Evolutionary conservation across 2,888 invertebrate species (phyloP), one percentile per base, ranked within the genome.

Genomic region (Arenicola marina): DNA sequence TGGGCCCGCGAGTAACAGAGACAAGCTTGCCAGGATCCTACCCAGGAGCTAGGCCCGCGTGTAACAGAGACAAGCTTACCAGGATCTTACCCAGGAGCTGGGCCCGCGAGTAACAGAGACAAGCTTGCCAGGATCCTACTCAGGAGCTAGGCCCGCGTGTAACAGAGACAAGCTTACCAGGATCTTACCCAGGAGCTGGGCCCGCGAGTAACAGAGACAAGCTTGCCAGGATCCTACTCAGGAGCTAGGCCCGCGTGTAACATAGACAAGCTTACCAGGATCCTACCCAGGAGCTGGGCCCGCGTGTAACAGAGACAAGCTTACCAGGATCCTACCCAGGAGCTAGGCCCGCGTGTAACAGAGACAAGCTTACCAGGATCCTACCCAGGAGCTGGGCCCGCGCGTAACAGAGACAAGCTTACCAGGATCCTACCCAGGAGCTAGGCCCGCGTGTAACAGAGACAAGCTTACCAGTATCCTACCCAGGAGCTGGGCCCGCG

Each of bases 361-460:
- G n/a, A n/a, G n/a, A n/a, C n/a, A n/a, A n/a, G n/a, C 66, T 62
- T n/a, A 70, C 70, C 55, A 65, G n/a, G 26, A 70, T 51, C 26
- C 67, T 54, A 18, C 59, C 53, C 21, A 57, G 11, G 48, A 70
- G 55, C 34, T 67, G 67, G 26, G 62, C 61, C 44, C 59, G 48
- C 45, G 69, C 69, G 63, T 70, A n/a, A n/a, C n/a, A n/a, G n/a
- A n/a, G n/a, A n/a, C n/a, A n/a, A n/a, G n/a, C 66, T 62, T n/a
- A 70, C 70, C 55, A 65, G n/a, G 26, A 70, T 51, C 26, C 67
- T 54, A 18, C 59, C 53, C 21, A 57, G 11, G 48, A 70, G 55
- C 34, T 67, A 65, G 26, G 62, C 61, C 44, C 59, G 48, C 45
- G 69, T 70, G 63, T 70, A n/a, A n/a, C n/a, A n/a, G n/a, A n/a